Conservation (phyloP, 64 coral and sea anemone genomes). For the Montipora efflorescens region DNA sequence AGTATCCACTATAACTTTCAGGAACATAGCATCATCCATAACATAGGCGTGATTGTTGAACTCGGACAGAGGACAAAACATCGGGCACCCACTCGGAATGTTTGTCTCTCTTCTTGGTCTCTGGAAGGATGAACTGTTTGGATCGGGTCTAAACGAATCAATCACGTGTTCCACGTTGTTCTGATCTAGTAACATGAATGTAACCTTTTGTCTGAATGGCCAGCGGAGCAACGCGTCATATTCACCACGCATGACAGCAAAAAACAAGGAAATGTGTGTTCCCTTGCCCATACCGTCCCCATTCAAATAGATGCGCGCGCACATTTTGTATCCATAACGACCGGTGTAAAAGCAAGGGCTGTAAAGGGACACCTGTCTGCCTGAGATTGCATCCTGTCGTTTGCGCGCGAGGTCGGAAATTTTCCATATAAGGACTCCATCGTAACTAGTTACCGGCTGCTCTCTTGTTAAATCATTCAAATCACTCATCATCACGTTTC, state of each 20-base stretch:
- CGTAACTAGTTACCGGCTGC: conserved; percentile 19
- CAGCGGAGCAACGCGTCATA: conserved; percentile 33
- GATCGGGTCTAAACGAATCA: conserved; percentile 40
- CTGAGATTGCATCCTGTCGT: conserved; percentile 22
- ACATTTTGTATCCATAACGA: conserved; percentile 46
- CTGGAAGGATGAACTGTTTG: conserved; percentile 32
- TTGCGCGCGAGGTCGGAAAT: conserved; percentile 17
- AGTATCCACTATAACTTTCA: conserved; percentile 38
- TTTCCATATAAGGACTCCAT: conserved; percentile 48
- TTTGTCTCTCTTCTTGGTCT: conserved; percentile 30
- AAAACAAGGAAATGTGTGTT: conserved; percentile 28
- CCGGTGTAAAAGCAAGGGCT: conserved; percentile 33
- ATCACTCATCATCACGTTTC: conserved; percentile 22
- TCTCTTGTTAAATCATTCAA: conserved; percentile 24
- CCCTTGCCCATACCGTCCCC: conserved; percentile 57
- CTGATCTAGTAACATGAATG: conserved; percentile 25
- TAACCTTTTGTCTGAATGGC: conserved; percentile 40
- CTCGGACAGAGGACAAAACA: conserved; percentile 15
- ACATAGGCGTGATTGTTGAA: conserved; percentile 40
- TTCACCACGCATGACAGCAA: conserved; percentile 35
- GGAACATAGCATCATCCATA: conserved; percentile 15
- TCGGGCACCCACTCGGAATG: conserved; percentile 31
- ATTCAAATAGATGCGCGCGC: conserved; percentile 46
- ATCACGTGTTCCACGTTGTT: conserved; percentile 40
- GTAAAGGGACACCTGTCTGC: background rate